Evolutionary conservation across 2,797 vertebrate species (phyloP).

Genomic region (Diceros bicornis): DNA sequence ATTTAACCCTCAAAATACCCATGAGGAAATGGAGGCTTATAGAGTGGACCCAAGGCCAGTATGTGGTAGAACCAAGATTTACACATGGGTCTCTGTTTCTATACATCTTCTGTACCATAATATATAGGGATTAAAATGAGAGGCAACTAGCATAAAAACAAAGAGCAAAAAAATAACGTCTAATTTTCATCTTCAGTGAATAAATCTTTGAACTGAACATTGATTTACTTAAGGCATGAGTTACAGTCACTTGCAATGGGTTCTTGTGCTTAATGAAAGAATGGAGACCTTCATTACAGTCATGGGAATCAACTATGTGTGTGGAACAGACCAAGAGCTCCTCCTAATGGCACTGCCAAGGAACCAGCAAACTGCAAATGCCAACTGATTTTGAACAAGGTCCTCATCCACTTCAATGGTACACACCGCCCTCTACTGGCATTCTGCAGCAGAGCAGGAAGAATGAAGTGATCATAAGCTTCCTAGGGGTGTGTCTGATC

Average conservation of each 20-base stretch:
- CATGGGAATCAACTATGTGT: accelerated
- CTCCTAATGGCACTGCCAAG: slow-evolving; percentile 45
- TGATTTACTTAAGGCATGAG: background rate
- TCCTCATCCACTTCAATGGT: background rate
- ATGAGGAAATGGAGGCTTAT: background rate
- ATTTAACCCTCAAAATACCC: background rate
- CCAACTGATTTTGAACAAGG: background rate
- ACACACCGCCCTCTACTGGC: too few relatives aligned
- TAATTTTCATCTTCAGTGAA: background rate
- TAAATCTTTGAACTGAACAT: background rate
- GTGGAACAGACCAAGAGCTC: slow-evolving; percentile 45
- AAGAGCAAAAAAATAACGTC: background rate
- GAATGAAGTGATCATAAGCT: accelerated
- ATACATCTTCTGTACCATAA: background rate
- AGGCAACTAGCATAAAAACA: background rate
- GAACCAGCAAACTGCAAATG: background rate
- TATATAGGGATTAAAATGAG: background rate
- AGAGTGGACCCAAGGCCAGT: too few relatives aligned
- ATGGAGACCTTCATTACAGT: background rate
- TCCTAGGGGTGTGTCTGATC: background rate
- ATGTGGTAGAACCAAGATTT: background rate
- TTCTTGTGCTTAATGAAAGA: accelerated
- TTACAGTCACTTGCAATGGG: background rate
- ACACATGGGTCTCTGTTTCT: background rate
- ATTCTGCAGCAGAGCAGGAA: background rate